Percentiles rank a stretch among this genome's conserved stretches.
Conservation (phyloP, 1,140 invertebrate genomes). For the Drosophila arawakana region DNA sequence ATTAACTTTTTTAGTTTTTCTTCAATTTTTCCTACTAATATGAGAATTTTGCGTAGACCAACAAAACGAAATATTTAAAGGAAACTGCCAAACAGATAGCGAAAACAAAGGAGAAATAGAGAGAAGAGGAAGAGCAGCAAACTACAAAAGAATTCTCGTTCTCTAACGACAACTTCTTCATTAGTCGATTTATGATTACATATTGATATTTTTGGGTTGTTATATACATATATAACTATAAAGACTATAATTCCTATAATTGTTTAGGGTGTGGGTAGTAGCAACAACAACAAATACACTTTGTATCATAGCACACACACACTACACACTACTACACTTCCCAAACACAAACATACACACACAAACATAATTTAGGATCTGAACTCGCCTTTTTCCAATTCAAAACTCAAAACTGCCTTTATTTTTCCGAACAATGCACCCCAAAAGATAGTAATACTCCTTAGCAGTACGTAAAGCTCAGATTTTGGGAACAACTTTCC, state of each 20-base stretch:
- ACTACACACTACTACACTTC: constrained; percentile 61
- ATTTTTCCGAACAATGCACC: constrained; percentile 74
- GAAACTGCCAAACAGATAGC: constrained; percentile 56
- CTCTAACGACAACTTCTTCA: constrained; percentile 85
- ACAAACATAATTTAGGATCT: constrained; percentile 46
- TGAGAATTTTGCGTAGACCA: constrained; percentile 81
- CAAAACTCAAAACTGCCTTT: constrained; percentile 77
- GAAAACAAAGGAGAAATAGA: constrained; percentile 30
- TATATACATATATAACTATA: constrained; percentile 67
- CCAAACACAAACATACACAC: constrained; percentile 27
- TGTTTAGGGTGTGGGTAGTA: constrained; percentile 79
- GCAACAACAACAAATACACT: constrained; percentile 54
- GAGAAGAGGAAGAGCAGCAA: constrained; percentile 19
- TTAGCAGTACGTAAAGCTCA: constrained; percentile 50
- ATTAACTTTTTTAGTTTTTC: constrained; percentile 73
- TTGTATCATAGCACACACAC: constrained; percentile 77
- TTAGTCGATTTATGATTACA: constrained; percentile 81
- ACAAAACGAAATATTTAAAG: constrained; percentile 13
- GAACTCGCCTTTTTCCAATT: constrained; percentile 68
- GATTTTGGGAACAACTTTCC: not conserved
- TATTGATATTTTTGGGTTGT: constrained; percentile 62
- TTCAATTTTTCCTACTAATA: constrained; percentile 64
- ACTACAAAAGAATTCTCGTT: constrained; percentile 83
- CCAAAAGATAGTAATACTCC: constrained; percentile 59
- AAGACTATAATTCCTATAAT: constrained; percentile 71